Evolutionary conservation across 2,113 vertebrate species (phyloP), one percentile per base, ranked within the genome.

Genomic region (Emberiza fucata): DNA sequence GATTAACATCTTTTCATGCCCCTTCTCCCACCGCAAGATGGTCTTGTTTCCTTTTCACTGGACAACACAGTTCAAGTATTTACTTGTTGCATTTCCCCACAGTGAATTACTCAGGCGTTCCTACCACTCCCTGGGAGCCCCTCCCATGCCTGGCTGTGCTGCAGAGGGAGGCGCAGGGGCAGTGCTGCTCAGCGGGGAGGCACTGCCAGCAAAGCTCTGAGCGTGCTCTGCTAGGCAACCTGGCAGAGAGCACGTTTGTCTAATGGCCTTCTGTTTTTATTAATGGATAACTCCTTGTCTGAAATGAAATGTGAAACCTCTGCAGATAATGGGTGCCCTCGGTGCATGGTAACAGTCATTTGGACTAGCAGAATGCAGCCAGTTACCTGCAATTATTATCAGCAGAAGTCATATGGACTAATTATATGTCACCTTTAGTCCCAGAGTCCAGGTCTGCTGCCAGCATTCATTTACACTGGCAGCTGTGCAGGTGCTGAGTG

Each of bases 1-100:
- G 93, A 97, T 96, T 97, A 97, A 95, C 85, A 88, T 92, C 95
- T 90, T 95, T 97, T 96, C 92, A 97, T 79, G 78, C 54, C 66
- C 79, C 83, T 91, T 77, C 87, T 93, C 80, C 65, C 54, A 51
- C 86, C 1, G 33, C 96, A 97, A 96, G 88, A 95, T 90, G 92
- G 88, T 84, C 87, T 97, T 97, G 94, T 95, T 97, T 95, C 94
- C 95, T 96, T 96, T 97, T 93, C 90, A 87, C 48, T 16, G 82
- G 85, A 92, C 90, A 97, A 37, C 84, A 92, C 68, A 88, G 86
- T 75, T 95, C 94, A 92, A 95, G 94, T 92, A 95, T 96, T 96
- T 96, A 88, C 91, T 95, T 84, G 92, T 84, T 95, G 94, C 88
- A 5, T 83, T 94, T 93, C 92, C 80, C 81, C 2, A 13, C 66